phyloP scores from a whole-genome alignment of 2,113 vertebrate species.

The Stomatorhinus ivindoensis region DNA sequence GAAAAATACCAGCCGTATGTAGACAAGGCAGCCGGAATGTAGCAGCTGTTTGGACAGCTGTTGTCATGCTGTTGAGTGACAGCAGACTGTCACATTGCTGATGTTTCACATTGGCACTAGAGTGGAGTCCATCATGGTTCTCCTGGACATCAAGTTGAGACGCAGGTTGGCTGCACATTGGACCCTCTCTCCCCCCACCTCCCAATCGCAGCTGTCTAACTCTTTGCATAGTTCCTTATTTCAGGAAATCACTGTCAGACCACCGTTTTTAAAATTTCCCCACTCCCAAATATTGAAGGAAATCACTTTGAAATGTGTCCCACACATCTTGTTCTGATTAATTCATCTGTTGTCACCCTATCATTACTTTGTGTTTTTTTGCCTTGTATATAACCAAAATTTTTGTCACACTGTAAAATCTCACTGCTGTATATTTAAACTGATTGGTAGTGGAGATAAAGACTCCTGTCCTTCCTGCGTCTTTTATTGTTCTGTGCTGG shows the following conservation, averaged over 20 bases:
- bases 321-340: slow-evolving; percentile 37
- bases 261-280: background rate
- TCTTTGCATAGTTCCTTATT: background rate
- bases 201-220: background rate
- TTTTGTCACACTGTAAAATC: background rate
- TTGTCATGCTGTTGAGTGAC: background rate
- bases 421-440: background rate
- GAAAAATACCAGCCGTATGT: background rate
- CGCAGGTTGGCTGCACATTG: background rate
- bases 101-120: background rate
- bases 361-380: slow-evolving; percentile 2
- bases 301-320: slow-evolving; percentile 34
- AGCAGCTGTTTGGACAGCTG: background rate
- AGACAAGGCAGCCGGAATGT: background rate
- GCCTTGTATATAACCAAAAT: background rate
- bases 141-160: background rate
- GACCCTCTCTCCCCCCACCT: no score
- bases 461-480: slow-evolving; percentile 35
- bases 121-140: background rate
- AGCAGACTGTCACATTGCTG: background rate
- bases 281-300: slow-evolving; percentile 1
- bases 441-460: slow-evolving; percentile 33
- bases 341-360: slow-evolving; percentile 35
- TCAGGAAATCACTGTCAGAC: background rate
- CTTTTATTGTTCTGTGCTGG: slow-evolving; percentile 35